phyloP scores from a whole-genome alignment of 2,888 invertebrate species.

The Scaeva pyrastri region DNA sequence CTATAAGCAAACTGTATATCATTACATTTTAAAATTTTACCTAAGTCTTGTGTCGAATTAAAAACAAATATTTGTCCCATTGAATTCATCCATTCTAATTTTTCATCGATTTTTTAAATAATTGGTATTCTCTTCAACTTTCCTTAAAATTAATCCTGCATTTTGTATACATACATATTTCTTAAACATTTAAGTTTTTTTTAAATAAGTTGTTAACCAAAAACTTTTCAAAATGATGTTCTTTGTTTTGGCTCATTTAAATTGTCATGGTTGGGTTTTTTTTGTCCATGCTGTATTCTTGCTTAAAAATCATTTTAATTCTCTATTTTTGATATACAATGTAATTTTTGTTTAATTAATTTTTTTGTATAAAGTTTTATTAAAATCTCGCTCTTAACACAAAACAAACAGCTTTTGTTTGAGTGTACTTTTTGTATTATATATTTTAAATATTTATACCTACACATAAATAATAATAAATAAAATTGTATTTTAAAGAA shows the following conservation, averaged over 20 bases:
- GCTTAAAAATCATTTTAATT: background rate
- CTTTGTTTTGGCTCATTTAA: background rate
- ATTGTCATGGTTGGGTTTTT: conserved; percentile 31
- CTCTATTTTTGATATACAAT: too few relatives aligned
- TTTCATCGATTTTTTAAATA: background rate
- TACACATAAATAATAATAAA: background rate
- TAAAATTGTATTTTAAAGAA: background rate
- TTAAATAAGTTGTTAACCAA: background rate
- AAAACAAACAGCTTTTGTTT: background rate
- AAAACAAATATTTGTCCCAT: too few relatives aligned
- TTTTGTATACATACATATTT: background rate
- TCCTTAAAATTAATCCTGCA: background rate
- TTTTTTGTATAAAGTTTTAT: too few relatives aligned
- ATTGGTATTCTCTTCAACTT: background rate
- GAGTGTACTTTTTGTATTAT: conserved; percentile 1
- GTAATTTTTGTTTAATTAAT: too few relatives aligned
- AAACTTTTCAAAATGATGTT: background rate
- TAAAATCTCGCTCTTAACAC: too few relatives aligned
- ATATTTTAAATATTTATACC: background rate
- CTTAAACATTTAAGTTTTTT: background rate
- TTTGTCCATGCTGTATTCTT: conserved; percentile 54
- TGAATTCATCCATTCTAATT: too few relatives aligned
- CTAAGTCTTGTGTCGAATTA: too few relatives aligned
- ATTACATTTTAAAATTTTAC: too few relatives aligned
- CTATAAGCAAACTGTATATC: too few relatives aligned